Evolutionary conservation across 2,113 vertebrate genomes (phyloP).

Genomic region (Cephalopholis sonnerati): DNA sequence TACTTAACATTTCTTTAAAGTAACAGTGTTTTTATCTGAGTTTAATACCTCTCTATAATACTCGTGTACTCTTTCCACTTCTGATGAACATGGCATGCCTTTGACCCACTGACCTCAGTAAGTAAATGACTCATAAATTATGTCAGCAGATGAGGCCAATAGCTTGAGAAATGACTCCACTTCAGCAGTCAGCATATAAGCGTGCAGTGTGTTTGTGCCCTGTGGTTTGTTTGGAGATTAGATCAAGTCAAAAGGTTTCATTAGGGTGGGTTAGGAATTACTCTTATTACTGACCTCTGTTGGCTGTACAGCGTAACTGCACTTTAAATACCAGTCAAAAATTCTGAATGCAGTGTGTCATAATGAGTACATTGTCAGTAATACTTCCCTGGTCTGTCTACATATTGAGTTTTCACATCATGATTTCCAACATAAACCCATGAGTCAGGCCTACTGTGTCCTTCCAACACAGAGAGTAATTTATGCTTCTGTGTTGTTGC

Average conservation of each 20-base stretch:
- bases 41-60: no score
- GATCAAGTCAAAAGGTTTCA: constrained; percentile 35
- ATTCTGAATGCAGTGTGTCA: no score
- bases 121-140: constrained; percentile 42
- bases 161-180: constrained; percentile 24
- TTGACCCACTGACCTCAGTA: constrained; percentile 32
- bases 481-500: constrained; percentile 1
- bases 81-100: neutral
- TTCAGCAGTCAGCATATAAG: constrained; percentile 19
- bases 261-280: neutral
- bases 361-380: neutral
- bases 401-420: neutral
- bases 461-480: neutral
- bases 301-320: constrained; percentile 6
- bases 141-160: constrained; percentile 30
- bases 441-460: neutral
- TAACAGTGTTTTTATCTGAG: no score
- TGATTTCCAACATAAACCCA: no score
- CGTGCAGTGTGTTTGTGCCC: neutral
- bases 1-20: no score
- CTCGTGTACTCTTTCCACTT: no score
- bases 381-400: neutral
- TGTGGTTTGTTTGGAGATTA: constrained; percentile 31
- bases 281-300: constrained; percentile 16
- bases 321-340: neutral